A percentile compares a stretch with the other conserved stretches of the same genome.
These are phyloP conservation scores for Aphelinus atriplicis DNA, from an alignment of 1,140 invertebrate species.

Conservation along the genomic window DNA sequence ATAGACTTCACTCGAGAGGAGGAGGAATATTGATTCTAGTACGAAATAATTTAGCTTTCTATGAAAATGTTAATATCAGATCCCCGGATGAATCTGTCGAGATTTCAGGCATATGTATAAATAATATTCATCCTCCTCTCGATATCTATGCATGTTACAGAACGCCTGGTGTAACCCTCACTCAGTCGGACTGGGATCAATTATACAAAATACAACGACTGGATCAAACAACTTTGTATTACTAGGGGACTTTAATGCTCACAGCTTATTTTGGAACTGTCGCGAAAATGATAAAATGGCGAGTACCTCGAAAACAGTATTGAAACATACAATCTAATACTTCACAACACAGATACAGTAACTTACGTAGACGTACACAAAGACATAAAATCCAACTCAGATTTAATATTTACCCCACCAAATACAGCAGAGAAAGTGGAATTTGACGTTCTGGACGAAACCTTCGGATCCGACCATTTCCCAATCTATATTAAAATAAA, in stretches of 20 bases:
- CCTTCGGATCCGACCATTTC: constrained; percentile 22
- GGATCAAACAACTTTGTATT: not conserved
- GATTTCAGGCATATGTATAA: not conserved
- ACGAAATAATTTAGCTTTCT: not conserved
- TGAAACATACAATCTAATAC: too few species aligned
- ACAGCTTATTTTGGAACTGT: not conserved
- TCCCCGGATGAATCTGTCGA: not conserved
- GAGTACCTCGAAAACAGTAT: not conserved
- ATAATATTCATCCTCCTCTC: not conserved
- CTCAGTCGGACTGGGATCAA: not conserved
- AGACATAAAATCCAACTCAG: too few species aligned
- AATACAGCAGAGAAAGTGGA: not conserved
- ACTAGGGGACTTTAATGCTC: not conserved
- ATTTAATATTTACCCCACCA: too few species aligned
- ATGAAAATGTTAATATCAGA: not conserved
- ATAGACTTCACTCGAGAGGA: not conserved
- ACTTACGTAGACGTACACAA: too few species aligned
- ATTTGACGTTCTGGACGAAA: not conserved
- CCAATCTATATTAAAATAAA: not conserved
- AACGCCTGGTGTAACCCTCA: not conserved
- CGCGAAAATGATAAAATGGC: not conserved
- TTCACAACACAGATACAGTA: too few species aligned
- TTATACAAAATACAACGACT: not conserved
- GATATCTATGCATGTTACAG: not conserved
- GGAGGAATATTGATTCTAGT: not conserved